Evolutionary conservation across 1,140 invertebrate species (phyloP), one percentile per base, ranked within the genome.

Genomic region (Macrostomum lignano): DNA sequence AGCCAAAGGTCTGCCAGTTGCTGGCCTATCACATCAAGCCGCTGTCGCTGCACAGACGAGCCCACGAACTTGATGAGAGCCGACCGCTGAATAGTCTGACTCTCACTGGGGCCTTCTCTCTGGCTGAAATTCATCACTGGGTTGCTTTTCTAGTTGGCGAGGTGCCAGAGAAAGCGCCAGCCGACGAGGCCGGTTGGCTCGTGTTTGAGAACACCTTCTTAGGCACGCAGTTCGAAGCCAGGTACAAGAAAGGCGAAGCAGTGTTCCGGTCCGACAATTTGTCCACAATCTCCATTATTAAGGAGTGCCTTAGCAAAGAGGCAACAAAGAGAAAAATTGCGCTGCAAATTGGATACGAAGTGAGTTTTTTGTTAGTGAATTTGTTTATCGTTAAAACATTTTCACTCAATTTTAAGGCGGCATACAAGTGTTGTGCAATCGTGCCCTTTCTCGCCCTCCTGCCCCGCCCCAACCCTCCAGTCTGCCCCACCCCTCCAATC

Each of bases 81-180:
- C 60, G 73, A 35, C 70, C 72, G 9, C 66, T 65, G 40, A 79
- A 77, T 49, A 64, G 60, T 19, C 49, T 82, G 9, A 67, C 58
- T 35, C 50, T 82, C 21, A 67, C 58, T 40, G 77, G 77, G 3
- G 50, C 58, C 6, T 82, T 82, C 52, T 73, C 72, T 36, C 50
- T 74, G 26, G 69, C 71, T 2, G 77, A 84, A 64, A 70, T 77
- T 42, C 77, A 82, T 48, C 67, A 70, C 1, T 84, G 78, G 77
- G 58, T 82, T 11, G 57, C 58, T 13, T 61, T 71, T 34, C 72
- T 70, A 41, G 55, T 82, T 15, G 71, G 73, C 0, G 73, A 79
- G 50, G 61, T 78, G 11, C 71, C 75, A 1, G 72, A 76, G 40
- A 67, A 71, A 43, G 64, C 68, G 0, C 66, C 69, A 14, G 48